Conservation (phyloP, 2,888 invertebrate species). For the Drosophila trichaetosa region DNA sequence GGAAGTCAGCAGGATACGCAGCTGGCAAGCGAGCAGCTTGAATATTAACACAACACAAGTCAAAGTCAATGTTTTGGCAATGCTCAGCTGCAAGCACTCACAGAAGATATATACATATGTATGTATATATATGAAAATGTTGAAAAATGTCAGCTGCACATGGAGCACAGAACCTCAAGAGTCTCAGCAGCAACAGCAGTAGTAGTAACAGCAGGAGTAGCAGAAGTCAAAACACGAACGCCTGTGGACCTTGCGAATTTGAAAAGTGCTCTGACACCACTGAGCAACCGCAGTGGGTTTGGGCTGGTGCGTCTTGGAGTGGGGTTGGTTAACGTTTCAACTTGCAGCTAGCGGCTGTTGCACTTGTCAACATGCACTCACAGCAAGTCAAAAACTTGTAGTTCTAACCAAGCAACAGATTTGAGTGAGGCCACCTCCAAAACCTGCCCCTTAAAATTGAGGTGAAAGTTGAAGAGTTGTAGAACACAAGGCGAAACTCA, state of each 20-base stretch:
- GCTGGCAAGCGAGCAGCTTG: conserved; percentile 24
- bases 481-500: neutral
- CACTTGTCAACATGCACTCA: conserved; percentile 65
- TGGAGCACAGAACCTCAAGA: conserved; percentile 22
- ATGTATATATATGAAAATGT: conserved; percentile 3
- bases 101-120: neutral
- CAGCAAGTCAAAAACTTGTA: conserved; percentile 29
- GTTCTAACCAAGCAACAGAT: conserved; percentile 9
- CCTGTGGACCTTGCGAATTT: conserved; percentile 31
- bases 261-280: conserved; percentile 30
- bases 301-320: neutral
- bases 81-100: conserved; percentile 25
- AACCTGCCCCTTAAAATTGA: conserved; percentile 2
- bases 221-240: conserved; percentile 22
- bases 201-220: conserved; percentile 2
- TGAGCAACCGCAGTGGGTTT: conserved; percentile 25
- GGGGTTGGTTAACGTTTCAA: conserved; percentile 16
- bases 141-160: conserved; percentile 67
- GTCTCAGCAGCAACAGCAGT: conserved; percentile 10
- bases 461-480: neutral
- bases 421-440: neutral
- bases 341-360: conserved; percentile 63
- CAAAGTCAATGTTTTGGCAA: conserved; percentile 70
- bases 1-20: conserved; percentile 10
- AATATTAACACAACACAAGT: conserved; percentile 57